These are phyloP conservation scores for Drosophila maculinotata DNA, from an alignment of 2,888 invertebrate species.

Conservation along the genomic window DNA sequence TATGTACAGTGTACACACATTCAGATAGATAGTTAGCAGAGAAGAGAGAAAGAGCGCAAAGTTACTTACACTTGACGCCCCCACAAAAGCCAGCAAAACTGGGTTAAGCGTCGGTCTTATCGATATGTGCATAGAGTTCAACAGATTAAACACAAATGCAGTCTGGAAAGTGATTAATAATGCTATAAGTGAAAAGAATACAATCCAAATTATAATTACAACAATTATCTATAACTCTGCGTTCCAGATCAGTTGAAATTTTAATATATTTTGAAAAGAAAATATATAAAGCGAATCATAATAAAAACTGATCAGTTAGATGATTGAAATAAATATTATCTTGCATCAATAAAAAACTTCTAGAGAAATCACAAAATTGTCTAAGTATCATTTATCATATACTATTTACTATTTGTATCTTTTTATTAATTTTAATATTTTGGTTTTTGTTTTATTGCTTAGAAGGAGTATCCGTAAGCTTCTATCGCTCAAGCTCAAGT, in stretches of 20 bases:
- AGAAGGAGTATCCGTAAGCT: neutral
- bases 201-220: neutral
- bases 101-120: conserved; percentile 54
- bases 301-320: too few relatives aligned
- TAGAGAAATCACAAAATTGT: too few relatives aligned
- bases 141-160: conserved; percentile 28
- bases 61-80: conserved; percentile 63
- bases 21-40: neutral
- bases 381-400: too few relatives aligned
- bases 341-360: too few relatives aligned
- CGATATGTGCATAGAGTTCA: conserved; percentile 29
- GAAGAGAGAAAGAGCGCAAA: conserved; percentile 16
- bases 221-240: neutral
- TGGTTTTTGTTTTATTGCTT: neutral
- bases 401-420: too few relatives aligned
- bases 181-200: neutral
- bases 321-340: neutral
- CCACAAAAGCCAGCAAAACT: conserved; percentile 41
- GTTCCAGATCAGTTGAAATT: too few relatives aligned
- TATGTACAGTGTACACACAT: conserved; percentile 1
- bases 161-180: conserved; percentile 18
- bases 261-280: too few relatives aligned
- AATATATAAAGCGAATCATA: too few relatives aligned
- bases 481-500: too few relatives aligned
- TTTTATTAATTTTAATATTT: neutral